Percentiles rank a stretch among this genome's conserved stretches.
Conservation (phyloP, 2,888 invertebrate species). For the Nebria brevicollis region DNA sequence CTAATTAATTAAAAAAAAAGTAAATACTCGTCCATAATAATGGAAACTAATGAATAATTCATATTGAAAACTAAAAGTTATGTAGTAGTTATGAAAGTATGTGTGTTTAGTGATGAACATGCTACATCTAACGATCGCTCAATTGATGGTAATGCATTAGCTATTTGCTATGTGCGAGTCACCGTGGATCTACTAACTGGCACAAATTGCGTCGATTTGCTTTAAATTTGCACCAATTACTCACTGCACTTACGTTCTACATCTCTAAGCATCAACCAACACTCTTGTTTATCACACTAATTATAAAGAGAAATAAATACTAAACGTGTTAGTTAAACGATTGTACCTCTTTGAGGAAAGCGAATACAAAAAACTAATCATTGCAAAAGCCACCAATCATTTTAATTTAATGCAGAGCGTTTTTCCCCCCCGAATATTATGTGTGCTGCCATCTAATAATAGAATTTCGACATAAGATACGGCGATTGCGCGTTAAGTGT, state of each 20-base stretch:
- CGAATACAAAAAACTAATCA: no score
- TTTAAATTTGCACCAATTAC: conserved; percentile 45
- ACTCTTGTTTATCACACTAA: neutral
- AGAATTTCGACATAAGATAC: no score
- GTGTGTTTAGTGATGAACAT: conserved; percentile 22
- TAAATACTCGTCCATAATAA: neutral
- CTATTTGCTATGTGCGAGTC: conserved; percentile 15
- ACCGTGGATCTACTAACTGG: conserved; percentile 26
- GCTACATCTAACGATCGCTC: conserved; percentile 27
- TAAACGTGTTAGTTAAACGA: neutral
- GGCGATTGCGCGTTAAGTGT: no score
- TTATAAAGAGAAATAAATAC: neutral
- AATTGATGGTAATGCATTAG: conserved; percentile 32
- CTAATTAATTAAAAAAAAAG: neutral
- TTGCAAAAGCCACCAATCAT: no score
- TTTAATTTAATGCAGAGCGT: neutral
- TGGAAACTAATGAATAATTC: neutral
- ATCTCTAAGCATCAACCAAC: conserved; percentile 5
- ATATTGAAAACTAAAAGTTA: neutral
- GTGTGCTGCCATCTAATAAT: no score
- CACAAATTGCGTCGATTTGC: conserved; percentile 37
- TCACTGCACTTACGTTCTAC: conserved; percentile 4
- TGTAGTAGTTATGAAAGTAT: neutral
- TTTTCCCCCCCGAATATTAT: no score
- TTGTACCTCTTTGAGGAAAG: neutral